Evolutionary conservation across 2,797 vertebrate species (phyloP).

Genomic region (Emydoidea blandingii): DNA sequence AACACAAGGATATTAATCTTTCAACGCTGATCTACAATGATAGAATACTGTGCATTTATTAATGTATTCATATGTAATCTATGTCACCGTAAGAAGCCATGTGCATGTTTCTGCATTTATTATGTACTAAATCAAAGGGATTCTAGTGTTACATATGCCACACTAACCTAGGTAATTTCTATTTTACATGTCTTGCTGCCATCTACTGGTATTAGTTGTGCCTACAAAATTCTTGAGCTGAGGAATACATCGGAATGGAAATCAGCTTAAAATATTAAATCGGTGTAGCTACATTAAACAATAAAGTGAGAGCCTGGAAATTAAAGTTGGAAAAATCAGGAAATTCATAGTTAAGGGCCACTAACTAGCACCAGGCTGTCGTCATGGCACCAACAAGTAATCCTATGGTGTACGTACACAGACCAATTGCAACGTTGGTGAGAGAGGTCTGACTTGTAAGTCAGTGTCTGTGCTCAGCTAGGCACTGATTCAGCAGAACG

Average conservation of each 20-base stretch:
- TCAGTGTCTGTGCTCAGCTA: no score
- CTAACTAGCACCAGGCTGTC: not conserved
- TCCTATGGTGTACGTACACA: no score
- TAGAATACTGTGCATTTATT: not conserved
- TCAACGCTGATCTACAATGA: not conserved
- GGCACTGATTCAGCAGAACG: not conserved
- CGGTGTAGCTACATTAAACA: not conserved
- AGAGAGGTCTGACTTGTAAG: not conserved
- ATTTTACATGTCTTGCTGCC: constrained; percentile 27
- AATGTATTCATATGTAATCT: not conserved
- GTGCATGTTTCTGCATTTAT: not conserved
- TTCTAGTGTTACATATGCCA: not conserved
- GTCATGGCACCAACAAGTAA: not conserved
- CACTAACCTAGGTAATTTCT: not conserved
- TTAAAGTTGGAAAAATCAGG: not conserved
- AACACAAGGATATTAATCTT: not conserved
- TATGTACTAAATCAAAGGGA: not conserved
- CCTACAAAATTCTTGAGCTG: not conserved
- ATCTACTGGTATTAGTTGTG: not conserved
- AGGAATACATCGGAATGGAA: not conserved
- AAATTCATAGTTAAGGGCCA: not conserved
- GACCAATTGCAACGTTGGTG: not conserved
- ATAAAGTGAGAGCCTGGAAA: not conserved
- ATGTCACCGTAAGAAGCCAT: not conserved
- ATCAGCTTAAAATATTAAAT: not conserved